A percentile compares a stretch with the other conserved stretches of the same genome.
These are phyloP conservation scores for Chloromyia formosa DNA, from an alignment of 2,888 invertebrate genomes.

Conservation along the genomic window DNA sequence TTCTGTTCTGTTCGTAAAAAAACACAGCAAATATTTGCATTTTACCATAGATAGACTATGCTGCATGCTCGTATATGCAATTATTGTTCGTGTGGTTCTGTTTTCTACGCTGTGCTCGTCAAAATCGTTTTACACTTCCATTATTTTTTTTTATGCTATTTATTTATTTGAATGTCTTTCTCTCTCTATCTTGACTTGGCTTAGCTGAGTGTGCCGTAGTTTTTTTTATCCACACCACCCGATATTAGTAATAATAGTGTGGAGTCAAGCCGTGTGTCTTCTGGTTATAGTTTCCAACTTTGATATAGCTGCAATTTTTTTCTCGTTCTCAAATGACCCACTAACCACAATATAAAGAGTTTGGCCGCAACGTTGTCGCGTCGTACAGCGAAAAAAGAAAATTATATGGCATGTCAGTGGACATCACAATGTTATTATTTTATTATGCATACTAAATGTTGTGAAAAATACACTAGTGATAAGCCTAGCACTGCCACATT, in stretches of 20 bases:
- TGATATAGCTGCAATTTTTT: neutral
- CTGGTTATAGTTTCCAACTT: too few species aligned
- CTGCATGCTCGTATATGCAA: too few species aligned
- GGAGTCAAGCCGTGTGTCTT: too few species aligned
- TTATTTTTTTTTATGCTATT: neutral
- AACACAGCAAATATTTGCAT: too few species aligned
- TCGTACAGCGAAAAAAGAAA: constrained; percentile 3
- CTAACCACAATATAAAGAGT: constrained; percentile 34
- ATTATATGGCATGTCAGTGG: neutral
- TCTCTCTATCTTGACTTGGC: neutral
- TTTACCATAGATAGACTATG: too few species aligned
- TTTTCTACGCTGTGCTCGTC: too few species aligned
- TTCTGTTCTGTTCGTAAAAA: too few species aligned
- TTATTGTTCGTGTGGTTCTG: too few species aligned
- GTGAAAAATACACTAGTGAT: neutral
- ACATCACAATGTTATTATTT: neutral
- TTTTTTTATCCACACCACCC: neutral
- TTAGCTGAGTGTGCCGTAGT: neutral
- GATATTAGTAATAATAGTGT: too few species aligned
- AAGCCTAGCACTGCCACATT: too few species aligned
- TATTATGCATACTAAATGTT: neutral
- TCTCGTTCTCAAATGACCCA: constrained; percentile 34
- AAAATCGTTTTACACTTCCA: too few species aligned
- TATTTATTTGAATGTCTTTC: constrained; percentile 19
- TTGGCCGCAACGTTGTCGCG: neutral